phyloP scores from a whole-genome alignment of 2,888 invertebrate genomes.

The Gymnocheta viridis region DNA sequence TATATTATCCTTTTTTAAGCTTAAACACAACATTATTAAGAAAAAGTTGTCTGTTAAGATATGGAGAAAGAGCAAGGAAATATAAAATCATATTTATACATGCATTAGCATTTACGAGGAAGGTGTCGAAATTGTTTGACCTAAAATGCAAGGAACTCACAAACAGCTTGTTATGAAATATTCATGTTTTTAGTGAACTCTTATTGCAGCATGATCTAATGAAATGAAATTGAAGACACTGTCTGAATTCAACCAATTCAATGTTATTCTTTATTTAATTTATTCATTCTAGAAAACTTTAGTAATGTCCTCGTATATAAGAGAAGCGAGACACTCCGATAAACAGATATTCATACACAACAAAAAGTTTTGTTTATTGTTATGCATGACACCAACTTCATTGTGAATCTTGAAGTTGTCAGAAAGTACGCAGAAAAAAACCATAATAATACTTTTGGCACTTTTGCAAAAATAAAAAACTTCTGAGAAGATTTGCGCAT shows the following conservation, averaged over 20 bases:
- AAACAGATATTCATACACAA: slow-evolving; percentile 17
- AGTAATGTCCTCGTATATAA: neutral
- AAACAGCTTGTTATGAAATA: too few relatives aligned
- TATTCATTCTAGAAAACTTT: neutral
- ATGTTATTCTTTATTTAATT: too few relatives aligned
- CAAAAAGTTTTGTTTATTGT: slow-evolving; percentile 67
- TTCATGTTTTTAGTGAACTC: too few relatives aligned
- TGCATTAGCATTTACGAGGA: neutral
- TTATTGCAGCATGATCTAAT: too few relatives aligned
- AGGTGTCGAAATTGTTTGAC: neutral
- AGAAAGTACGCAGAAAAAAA: slow-evolving; percentile 37
- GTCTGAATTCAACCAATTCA: too few relatives aligned
- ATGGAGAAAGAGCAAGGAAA: neutral
- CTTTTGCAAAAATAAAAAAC: slow-evolving; percentile 25
- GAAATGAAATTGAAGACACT: too few relatives aligned
- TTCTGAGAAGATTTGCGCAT: slow-evolving; percentile 60
- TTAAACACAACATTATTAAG: slow-evolving; percentile 42
- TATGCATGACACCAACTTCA: slow-evolving; percentile 69
- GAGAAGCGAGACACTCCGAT: neutral
- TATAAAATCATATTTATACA: neutral
- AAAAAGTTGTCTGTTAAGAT: slow-evolving; percentile 26
- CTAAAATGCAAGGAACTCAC: too few relatives aligned
- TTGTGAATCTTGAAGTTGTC: slow-evolving; percentile 58
- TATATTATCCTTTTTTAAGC: slow-evolving; percentile 54
- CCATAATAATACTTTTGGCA: slow-evolving; percentile 52